These are phyloP conservation scores for Lagopus leucura DNA, from an alignment of 2,113 vertebrate species.

Conservation along the genomic window DNA sequence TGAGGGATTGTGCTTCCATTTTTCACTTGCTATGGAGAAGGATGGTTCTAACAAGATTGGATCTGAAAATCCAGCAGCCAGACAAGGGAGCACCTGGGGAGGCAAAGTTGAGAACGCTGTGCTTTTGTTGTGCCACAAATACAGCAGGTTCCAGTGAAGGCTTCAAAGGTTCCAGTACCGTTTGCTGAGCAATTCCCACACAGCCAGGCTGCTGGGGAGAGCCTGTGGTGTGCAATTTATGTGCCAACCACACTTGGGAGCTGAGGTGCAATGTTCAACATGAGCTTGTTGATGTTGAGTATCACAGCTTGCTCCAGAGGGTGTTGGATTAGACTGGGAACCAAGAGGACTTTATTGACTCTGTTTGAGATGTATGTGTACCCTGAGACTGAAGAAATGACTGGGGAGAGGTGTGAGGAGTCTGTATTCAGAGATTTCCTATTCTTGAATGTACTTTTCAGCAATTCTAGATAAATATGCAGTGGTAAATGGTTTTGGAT, in stretches of 20 bases:
- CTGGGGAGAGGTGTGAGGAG: neutral
- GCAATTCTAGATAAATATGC: neutral
- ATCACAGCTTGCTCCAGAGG: neutral
- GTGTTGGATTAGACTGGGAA: neutral
- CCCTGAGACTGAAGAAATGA: neutral
- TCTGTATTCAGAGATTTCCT: neutral
- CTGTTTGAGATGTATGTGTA: neutral
- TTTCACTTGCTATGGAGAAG: fast-evolving
- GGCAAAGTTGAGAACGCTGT: neutral
- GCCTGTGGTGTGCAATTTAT: fast-evolving
- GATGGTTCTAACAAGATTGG: neutral
- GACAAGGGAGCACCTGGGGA: neutral
- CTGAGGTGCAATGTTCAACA: fast-evolving
- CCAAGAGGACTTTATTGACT: neutral
- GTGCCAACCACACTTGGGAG: fast-evolving
- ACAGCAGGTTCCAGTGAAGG: neutral
- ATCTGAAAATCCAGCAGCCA: fast-evolving
- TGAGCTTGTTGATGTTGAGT: neutral
- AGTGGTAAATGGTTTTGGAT: neutral
- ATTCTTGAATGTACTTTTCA: neutral
- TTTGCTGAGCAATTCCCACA: fast-evolving
- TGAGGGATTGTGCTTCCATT: neutral
- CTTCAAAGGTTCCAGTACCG: neutral
- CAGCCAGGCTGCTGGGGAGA: neutral
- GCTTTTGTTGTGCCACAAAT: neutral